phyloP scores from a whole-genome alignment of 1,140 invertebrate genomes.

The Lordiphosa stackelbergi region DNA sequence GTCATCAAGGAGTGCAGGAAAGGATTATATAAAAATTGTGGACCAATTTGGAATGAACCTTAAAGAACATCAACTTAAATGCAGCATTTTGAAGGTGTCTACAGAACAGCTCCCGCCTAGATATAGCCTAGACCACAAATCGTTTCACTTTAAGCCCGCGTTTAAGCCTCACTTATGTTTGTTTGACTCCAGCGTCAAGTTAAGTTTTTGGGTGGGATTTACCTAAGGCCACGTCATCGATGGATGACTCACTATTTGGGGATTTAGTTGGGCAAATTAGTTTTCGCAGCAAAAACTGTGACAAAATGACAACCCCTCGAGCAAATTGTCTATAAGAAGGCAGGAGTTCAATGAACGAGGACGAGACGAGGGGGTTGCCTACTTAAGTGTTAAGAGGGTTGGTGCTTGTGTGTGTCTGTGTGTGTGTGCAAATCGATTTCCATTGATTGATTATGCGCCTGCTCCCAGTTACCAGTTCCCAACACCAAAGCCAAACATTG shows the following conservation, averaged over 20 bases:
- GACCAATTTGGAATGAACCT: no score
- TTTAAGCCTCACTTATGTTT: slow-evolving; percentile 44
- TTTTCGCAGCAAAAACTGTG: slow-evolving; percentile 19
- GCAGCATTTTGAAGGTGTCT: no score
- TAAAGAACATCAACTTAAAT: no score
- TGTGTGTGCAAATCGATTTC: slow-evolving; percentile 53
- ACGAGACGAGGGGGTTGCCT: slow-evolving; percentile 33
- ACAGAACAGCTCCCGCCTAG: no score
- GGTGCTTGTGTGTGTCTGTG: slow-evolving; percentile 13
- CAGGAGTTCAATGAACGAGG: slow-evolving; percentile 56
- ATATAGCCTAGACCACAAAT: no score
- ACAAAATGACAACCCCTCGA: slow-evolving; percentile 10
- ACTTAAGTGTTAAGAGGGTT: slow-evolving; percentile 61
- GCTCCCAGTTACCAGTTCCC: background rate
- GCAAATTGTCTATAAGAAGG: slow-evolving; percentile 14
- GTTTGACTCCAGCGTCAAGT: slow-evolving; percentile 18
- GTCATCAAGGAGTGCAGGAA: no score
- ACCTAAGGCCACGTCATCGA: slow-evolving; percentile 16
- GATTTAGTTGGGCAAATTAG: slow-evolving; percentile 31
- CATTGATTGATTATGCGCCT: slow-evolving; percentile 68
- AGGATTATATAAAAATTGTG: no score
- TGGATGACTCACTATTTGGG: slow-evolving; percentile 23
- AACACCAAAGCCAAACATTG: slow-evolving; percentile 16
- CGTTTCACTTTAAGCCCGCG: slow-evolving; percentile 42
- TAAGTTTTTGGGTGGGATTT: background rate